Evolutionary conservation across 1,140 invertebrate genomes (phyloP).

Genomic region (Zaprionus africanus): DNA sequence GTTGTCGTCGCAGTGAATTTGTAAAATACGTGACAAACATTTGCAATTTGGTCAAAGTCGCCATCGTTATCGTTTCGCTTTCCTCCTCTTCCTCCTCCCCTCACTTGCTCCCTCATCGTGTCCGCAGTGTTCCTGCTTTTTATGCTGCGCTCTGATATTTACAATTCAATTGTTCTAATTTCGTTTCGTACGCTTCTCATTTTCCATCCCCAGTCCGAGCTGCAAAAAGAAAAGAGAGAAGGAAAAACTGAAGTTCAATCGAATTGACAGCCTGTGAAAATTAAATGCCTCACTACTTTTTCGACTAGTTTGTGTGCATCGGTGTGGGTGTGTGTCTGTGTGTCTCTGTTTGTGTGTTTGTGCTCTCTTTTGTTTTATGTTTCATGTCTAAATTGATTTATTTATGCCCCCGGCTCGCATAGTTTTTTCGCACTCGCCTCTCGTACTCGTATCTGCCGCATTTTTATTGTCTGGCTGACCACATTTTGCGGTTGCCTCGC

Average conservation of each 20-base stretch:
- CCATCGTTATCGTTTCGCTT: slow-evolving; percentile 26
- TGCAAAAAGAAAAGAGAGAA: slow-evolving; percentile 3
- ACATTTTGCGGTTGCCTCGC: slow-evolving; percentile 67
- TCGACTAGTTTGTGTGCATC: slow-evolving; percentile 29
- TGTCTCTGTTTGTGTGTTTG: slow-evolving; percentile 6
- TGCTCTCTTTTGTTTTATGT: slow-evolving; percentile 35
- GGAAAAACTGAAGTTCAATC: slow-evolving; percentile 64
- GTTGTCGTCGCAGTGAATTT: slow-evolving; percentile 77
- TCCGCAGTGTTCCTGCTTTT: slow-evolving; percentile 21
- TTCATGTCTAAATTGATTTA: slow-evolving; percentile 75
- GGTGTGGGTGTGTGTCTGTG: slow-evolving; percentile 8
- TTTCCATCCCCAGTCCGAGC: slow-evolving; percentile 26
- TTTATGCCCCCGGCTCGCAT: slow-evolving; percentile 54
- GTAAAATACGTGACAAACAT: slow-evolving; percentile 83
- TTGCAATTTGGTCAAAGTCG: slow-evolving; percentile 69
- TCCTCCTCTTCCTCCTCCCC: slow-evolving; percentile 15
- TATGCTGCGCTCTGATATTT: slow-evolving; percentile 66
- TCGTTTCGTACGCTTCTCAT: slow-evolving; percentile 55
- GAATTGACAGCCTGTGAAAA: slow-evolving; percentile 75
- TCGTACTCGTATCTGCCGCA: slow-evolving; percentile 39
- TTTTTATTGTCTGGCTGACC: slow-evolving; percentile 71
- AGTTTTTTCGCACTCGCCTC: slow-evolving; percentile 13
- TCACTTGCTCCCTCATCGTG: slow-evolving; percentile 24
- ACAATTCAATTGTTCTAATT: slow-evolving; percentile 83
- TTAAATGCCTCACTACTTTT: slow-evolving; percentile 67